phyloP scores from a whole-genome alignment of 2,113 vertebrate species.

The Cinclus cinclus region DNA sequence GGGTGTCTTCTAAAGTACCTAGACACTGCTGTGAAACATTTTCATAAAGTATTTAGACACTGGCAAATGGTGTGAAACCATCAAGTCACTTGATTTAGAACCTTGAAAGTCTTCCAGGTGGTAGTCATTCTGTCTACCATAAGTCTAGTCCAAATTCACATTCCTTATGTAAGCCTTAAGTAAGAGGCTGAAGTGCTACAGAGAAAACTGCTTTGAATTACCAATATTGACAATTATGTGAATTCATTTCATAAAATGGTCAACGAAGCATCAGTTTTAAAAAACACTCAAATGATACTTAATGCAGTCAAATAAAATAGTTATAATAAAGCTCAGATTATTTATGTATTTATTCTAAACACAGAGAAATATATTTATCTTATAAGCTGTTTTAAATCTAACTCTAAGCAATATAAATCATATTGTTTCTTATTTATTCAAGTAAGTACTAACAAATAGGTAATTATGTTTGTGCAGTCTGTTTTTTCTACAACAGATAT shows the following conservation, averaged over 20 bases:
- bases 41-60: background rate
- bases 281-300: background rate
- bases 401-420: background rate
- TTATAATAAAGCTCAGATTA: background rate
- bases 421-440: background rate
- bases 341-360: background rate
- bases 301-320: background rate
- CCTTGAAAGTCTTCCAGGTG: background rate
- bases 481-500: background rate
- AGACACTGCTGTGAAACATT: background rate
- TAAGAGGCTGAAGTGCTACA: background rate
- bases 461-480: background rate
- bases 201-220: background rate
- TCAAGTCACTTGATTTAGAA: background rate
- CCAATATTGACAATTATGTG: background rate
- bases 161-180: background rate
- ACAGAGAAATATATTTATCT: background rate
- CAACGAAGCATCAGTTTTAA: background rate
- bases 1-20: background rate
- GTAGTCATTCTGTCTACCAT: background rate
- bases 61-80: background rate
- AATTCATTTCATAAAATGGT: background rate
- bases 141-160: background rate
- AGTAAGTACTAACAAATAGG: background rate
- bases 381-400: background rate